Evolutionary conservation across 2,113 vertebrate genomes (phyloP), one percentile per base, ranked within the genome.

Genomic region (Hiodon alosoides): DNA sequence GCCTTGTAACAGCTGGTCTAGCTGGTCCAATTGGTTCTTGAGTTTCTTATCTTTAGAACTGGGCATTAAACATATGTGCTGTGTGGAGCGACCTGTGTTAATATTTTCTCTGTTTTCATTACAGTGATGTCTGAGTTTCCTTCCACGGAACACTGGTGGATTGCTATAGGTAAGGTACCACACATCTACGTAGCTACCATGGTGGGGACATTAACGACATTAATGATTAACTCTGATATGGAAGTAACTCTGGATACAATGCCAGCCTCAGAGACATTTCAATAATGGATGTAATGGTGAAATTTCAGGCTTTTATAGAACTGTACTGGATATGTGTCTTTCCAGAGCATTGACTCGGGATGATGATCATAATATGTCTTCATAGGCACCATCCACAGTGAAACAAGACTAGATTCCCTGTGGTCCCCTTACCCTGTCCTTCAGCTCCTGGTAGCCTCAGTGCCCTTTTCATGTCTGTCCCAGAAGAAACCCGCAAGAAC

Each of bases 101-200:
- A 9, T 14, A 31, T 9, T 3, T 62, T 3, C 10, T 73, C 50
- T 72, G 59, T 71, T 71, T 51, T 8, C 53, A 10, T 80, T 82
- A n/a, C 77, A 85, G 86, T 87, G 51, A 87, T 84, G 84, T 80
- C 83, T 71, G 90, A 91, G 59, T 85, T 92, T 77, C 89, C 90
- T 53, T 87, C 89, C 62, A 83, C 85, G 48, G 88, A 89, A 64
- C 90, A 92, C 66, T 93, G 90, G 91, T 93, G 92, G 92, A 86
- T 91, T 5, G 86, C 89, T 79, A 74, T 92, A 60, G 91, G 91
- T 93, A 81, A 87, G 85, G 59, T 61, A 75, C 50, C 16, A 69
- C 48, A 76, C 55, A 31, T 60, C 62, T 50, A n/a, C 16, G 55
- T 10, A 57, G 52, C 31, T 1, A 1, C 11, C 52, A 67, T 55